Base-by-base conservation (phyloP, 1,140 invertebrate species). In the Lanistes nyassanus region DNA sequence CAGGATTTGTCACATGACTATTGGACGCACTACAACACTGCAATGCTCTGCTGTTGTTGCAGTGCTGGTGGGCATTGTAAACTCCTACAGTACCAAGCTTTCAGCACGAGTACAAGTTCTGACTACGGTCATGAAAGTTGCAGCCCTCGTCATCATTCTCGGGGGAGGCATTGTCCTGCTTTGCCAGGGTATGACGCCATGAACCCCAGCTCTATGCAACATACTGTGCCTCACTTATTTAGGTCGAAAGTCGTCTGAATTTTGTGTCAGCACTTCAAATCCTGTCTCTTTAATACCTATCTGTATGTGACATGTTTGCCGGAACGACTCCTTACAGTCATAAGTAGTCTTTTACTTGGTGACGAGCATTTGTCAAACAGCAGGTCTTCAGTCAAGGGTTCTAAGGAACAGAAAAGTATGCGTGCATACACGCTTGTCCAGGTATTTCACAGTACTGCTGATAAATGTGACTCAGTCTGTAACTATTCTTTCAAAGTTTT, bases 51-150 rank as follows among this genome's bases (percentile, higher is more conserved):
- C 19, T 47, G 11, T 51, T 29, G n/a, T 42, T 74, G n/a, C 77
- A 84, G 83, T 84, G 55, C 80, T 79, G 0, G 78, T 98, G 39
- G 96, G 95, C 31, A 95, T 94, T 81, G 91, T 98, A 51, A 98
- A 98, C 86, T 95, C 94, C 56, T 95, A 93, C 85, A 94, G 96
- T 87, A 94, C 97, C 47, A 94, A 93, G 87, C 86, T 92, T 83
- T 96, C 96, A 6, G 95, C 95, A 4, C 93, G 93, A 85, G 91
- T 97, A 75, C 96, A 97, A 88, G 96, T 97, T 86, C 89, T 96
- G 1, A 97, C 98, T 83, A 97, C 97, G 3, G 84, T 92, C 2
- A 92, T 93, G 55, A 95, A 94, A 85, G 81, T 94, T 0, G 88
- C 94, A 7, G 93, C 93, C 89, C 88, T 92, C 77, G 74, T 82